These are phyloP conservation scores for Hybognathus amarus DNA, from an alignment of 2,797 vertebrate genomes.

Conservation along the genomic window DNA sequence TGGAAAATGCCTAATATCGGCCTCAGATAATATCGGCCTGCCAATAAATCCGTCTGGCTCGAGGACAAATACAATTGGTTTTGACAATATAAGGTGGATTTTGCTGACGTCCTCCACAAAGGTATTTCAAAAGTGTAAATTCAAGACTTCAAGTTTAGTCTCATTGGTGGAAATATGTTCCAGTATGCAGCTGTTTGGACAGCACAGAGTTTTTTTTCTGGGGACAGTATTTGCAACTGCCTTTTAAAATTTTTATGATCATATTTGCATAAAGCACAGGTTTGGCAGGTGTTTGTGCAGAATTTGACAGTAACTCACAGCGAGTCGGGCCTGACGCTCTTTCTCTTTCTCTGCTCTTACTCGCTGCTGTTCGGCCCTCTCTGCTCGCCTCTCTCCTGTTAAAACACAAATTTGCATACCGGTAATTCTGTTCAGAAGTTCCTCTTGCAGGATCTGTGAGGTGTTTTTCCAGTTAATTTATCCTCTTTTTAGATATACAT, in stretches of 20 bases:
- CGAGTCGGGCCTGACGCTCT: constrained; percentile 89
- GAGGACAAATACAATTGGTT: too few species aligned
- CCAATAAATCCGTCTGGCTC: too few species aligned
- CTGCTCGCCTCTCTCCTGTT: constrained; percentile 92
- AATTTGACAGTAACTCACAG: constrained; percentile 73
- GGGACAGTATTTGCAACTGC: neutral
- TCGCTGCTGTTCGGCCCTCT: constrained; percentile 93
- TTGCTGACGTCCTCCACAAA: neutral
- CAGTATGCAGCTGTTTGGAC: neutral
- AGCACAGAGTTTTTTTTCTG: neutral
- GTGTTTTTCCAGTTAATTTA: neutral
- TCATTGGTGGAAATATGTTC: neutral
- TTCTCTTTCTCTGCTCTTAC: constrained; percentile 90
- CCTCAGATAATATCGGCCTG: too few species aligned
- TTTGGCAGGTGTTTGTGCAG: neutral
- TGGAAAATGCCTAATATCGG: too few species aligned
- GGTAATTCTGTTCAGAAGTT: neutral
- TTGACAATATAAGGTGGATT: neutral
- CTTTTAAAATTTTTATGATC: neutral
- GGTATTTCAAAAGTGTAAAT: neutral
- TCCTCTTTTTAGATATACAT: neutral
- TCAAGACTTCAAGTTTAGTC: neutral
- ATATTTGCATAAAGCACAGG: neutral
- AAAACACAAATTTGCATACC: constrained; percentile 32
- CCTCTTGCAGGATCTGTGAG: neutral